Conservation (phyloP, 1,140 invertebrate genomes). For the Temnothorax nylanderi region DNA sequence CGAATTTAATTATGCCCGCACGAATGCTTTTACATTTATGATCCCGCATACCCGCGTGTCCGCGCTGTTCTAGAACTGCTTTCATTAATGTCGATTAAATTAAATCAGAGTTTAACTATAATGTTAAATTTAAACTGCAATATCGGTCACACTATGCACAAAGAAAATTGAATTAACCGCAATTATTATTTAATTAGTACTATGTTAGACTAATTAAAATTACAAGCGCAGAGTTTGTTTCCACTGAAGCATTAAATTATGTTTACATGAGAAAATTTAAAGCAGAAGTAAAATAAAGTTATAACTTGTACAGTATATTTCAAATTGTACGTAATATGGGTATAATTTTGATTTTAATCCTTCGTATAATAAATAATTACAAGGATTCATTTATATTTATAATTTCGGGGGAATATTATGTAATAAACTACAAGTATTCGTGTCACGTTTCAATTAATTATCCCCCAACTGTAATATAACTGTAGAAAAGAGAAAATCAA, state of each 20-base stretch:
- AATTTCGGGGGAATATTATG: neutral
- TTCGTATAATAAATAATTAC: neutral
- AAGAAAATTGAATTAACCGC: constrained; percentile 22
- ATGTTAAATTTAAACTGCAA: neutral
- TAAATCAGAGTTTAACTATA: constrained; percentile 3
- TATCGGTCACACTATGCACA: neutral
- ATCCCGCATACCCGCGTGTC: neutral
- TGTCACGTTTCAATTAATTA: constrained; percentile 1
- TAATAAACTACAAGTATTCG: neutral
- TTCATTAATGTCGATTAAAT: constrained; percentile 28
- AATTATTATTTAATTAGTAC: constrained; percentile 4
- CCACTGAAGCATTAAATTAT: neutral
- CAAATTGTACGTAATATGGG: neutral
- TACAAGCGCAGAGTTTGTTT: neutral
- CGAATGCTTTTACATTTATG: constrained; percentile 21
- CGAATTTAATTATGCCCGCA: neutral
- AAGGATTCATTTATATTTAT: neutral
- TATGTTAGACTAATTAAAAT: constrained; percentile 15
- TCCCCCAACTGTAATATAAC: neutral
- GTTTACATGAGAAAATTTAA: neutral
- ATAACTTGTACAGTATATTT: neutral
- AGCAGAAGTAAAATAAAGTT: neutral
- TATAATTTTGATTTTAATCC: neutral
- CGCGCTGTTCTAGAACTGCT: neutral
- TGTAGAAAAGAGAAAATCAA: neutral